Evolutionary conservation across 2,113 vertebrate species (phyloP).

Genomic region (Copsychus sechellarum): DNA sequence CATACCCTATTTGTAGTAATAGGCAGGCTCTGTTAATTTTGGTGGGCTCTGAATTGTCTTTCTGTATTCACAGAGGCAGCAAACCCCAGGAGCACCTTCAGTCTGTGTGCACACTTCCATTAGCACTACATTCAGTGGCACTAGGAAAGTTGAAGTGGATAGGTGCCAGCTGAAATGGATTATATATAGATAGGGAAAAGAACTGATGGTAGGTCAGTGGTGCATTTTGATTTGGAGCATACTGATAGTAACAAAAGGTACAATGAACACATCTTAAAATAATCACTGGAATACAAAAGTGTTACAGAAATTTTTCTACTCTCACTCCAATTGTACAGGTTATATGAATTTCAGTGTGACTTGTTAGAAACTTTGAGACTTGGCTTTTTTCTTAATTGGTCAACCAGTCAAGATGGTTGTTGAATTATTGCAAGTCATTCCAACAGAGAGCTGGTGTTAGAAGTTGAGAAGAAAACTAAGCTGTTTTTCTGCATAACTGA

Average conservation of each 20-base stretch:
- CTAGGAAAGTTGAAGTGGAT: not conserved
- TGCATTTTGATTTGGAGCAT: not conserved
- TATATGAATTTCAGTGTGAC: not conserved
- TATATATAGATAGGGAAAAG: not conserved
- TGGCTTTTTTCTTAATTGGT: not conserved
- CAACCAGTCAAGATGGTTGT: not conserved
- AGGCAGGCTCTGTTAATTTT: not conserved
- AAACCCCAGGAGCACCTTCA: not conserved
- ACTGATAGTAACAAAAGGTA: not conserved
- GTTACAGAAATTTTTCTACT: not conserved
- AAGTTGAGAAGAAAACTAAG: not conserved
- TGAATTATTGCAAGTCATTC: not conserved
- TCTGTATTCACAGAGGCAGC: not conserved
- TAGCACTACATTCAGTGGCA: not conserved
- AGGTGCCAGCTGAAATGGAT: not conserved
- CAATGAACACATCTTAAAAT: not conserved
- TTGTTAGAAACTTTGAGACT: not conserved
- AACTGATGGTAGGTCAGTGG: not conserved
- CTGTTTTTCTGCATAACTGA: not conserved
- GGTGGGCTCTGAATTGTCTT: not conserved
- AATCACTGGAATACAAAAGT: not conserved
- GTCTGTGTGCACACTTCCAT: accelerated
- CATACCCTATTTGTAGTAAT: not conserved
- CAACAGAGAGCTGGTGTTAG: not conserved
- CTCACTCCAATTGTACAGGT: not conserved